Percentiles rank a stretch among this genome's conserved stretches.
Conservation (phyloP, 2,888 invertebrate genomes). For the Ophion costatus region DNA sequence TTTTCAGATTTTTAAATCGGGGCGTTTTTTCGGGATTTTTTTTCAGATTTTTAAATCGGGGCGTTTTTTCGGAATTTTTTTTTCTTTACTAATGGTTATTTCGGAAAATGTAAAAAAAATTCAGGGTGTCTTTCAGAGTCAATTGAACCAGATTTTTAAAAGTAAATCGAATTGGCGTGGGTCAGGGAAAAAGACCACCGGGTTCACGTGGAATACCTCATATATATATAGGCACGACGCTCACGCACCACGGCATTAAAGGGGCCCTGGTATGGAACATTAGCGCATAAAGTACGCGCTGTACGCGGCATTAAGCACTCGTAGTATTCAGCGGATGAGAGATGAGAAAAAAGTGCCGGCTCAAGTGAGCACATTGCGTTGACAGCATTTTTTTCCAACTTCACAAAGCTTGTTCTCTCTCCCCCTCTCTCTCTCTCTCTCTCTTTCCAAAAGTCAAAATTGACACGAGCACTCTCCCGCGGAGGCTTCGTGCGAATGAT, state of each 20-base stretch:
- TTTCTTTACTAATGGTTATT: no score
- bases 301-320: slow-evolving; percentile 11
- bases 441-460: background rate
- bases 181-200: no score
- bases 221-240: slow-evolving; percentile 12
- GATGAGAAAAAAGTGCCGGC: background rate
- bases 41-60: no score
- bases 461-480: background rate
- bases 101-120: no score
- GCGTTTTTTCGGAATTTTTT: no score
- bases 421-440: background rate
- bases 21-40: no score
- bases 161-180: no score
- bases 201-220: no score
- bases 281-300: slow-evolving; percentile 36
- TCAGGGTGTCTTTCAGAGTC: no score
- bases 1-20: no score
- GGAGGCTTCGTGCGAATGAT: background rate
- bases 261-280: slow-evolving; percentile 15
- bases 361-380: background rate
- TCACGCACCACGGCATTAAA: slow-evolving; percentile 41
- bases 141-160: no score
- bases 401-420: background rate
- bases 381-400: background rate
- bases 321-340: background rate